A percentile compares a stretch with the other conserved stretches of the same genome.
Conservation (phyloP, 2,888 invertebrate genomes). For the Chrysodeixis includens region DNA sequence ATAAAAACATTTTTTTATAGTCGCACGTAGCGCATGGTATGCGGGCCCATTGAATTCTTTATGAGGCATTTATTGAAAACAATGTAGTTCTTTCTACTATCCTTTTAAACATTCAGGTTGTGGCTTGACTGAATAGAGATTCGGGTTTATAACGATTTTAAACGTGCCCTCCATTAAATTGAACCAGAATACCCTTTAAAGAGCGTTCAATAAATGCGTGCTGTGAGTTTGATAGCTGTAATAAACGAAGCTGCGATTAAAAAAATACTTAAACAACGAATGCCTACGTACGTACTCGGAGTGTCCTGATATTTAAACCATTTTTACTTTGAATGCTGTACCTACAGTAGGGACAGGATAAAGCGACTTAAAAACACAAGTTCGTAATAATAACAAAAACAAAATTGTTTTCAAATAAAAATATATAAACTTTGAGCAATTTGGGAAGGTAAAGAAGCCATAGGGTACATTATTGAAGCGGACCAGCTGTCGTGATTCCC, state of each 20-base stretch:
- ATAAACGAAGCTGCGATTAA: slow-evolving; percentile 48
- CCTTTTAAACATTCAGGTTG: slow-evolving; percentile 44
- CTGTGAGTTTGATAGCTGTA: slow-evolving; percentile 45
- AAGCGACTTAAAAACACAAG: slow-evolving; percentile 21
- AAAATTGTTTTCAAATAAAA: slow-evolving; percentile 26
- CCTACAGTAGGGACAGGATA: slow-evolving; percentile 24
- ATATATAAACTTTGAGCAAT: slow-evolving; percentile 24
- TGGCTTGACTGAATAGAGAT: slow-evolving; percentile 44
- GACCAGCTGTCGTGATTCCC: slow-evolving; percentile 49
- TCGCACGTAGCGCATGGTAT: slow-evolving; percentile 62
- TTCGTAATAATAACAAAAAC: slow-evolving; percentile 10
- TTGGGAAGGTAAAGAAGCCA: slow-evolving; percentile 38
- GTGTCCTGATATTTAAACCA: slow-evolving; percentile 31
- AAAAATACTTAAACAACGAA: slow-evolving; percentile 41
- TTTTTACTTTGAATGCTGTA: slow-evolving; percentile 26
- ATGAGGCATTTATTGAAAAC: slow-evolving; percentile 63
- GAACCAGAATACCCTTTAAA: slow-evolving; percentile 15
- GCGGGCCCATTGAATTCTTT: slow-evolving; percentile 67
- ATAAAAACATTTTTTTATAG: slow-evolving; percentile 62
- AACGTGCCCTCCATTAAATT: slow-evolving; percentile 37
- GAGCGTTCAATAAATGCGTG: slow-evolving; percentile 35
- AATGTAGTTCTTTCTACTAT: slow-evolving; percentile 47
- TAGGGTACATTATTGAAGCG: slow-evolving; percentile 24
- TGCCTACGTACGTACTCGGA: slow-evolving; percentile 14
- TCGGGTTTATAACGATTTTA: slow-evolving; percentile 51